Conservation (phyloP, 2,888 invertebrate genomes). For the Drosophila recens region DNA sequence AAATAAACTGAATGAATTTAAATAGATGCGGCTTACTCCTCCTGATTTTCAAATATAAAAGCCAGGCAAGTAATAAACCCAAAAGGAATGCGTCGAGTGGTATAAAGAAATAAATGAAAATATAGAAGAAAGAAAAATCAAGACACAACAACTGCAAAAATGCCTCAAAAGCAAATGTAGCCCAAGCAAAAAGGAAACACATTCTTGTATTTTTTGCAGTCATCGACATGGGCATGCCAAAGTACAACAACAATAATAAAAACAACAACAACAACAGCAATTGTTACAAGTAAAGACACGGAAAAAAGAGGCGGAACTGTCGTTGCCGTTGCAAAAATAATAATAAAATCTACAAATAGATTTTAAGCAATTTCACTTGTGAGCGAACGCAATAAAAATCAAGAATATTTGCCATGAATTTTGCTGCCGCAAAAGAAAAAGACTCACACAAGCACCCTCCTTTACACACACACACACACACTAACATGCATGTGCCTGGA, state of each 20-base stretch:
- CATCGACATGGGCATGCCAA: constrained; percentile 57
- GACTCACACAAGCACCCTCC: constrained; percentile 14
- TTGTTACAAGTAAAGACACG: constrained; percentile 6
- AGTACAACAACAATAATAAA: constrained; percentile 31
- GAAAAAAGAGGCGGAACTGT: constrained; percentile 52
- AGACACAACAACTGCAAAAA: constrained; percentile 60
- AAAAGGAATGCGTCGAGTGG: constrained; percentile 68
- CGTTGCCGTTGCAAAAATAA: constrained; percentile 61
- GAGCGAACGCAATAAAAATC: constrained; percentile 83
- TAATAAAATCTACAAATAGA: constrained; percentile 75
- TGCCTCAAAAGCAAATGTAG: constrained; percentile 60
- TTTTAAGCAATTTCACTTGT: constrained; percentile 82
- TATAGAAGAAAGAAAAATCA: constrained; percentile 55
- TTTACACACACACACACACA: constrained; percentile 14
- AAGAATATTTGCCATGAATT: constrained; percentile 84
- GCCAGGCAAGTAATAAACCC: constrained; percentile 70
- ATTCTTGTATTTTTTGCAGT: constrained; percentile 46
- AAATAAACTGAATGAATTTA: constrained; percentile 76
- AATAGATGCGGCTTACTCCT: constrained; percentile 34
- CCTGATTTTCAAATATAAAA: neutral
- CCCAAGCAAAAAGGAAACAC: constrained; percentile 54
- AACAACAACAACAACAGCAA: constrained; percentile 31
- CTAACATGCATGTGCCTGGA: constrained; percentile 3
- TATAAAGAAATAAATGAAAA: constrained; percentile 15
- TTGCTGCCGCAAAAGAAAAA: constrained; percentile 63